Conservation (phyloP, 1,140 invertebrate genomes). For the Stegodyphus mimosarum region DNA sequence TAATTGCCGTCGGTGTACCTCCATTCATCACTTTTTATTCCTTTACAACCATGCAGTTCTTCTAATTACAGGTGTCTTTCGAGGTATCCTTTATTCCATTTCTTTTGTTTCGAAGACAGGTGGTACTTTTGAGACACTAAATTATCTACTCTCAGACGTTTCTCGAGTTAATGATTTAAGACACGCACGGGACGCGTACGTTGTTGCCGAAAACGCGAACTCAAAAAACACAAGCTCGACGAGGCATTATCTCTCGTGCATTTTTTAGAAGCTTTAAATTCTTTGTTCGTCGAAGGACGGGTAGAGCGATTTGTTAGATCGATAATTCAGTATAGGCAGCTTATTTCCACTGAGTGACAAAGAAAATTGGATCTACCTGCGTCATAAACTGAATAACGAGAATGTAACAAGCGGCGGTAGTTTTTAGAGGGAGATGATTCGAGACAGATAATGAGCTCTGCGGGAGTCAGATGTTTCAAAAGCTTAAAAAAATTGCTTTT, state of each 20-base stretch:
- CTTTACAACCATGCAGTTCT: background rate
- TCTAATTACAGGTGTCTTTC: slow-evolving; percentile 42
- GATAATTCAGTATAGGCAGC: background rate
- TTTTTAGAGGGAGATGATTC: background rate
- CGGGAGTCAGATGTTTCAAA: too few species aligned
- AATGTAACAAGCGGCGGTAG: slow-evolving; percentile 20
- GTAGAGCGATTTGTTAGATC: background rate
- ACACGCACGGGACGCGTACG: slow-evolving; percentile 27
- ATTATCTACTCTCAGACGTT: slow-evolving; percentile 12
- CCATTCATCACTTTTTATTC: background rate
- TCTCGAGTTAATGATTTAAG: slow-evolving; percentile 13
- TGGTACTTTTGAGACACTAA: slow-evolving; percentile 19
- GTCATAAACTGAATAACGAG: slow-evolving; percentile 35
- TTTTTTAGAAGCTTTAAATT: background rate
- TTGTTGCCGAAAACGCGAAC: slow-evolving; percentile 35
- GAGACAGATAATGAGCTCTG: background rate
- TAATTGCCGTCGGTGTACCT: too few species aligned
- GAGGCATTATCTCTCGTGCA: too few species aligned
- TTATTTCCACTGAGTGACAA: slow-evolving; percentile 9
- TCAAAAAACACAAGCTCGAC: slow-evolving; percentile 12
- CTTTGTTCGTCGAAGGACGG: too few species aligned
- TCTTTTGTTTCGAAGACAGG: slow-evolving; percentile 15
- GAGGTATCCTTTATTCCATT: slow-evolving; percentile 19
- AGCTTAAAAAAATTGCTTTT: too few species aligned
- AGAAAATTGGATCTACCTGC: slow-evolving; percentile 12